Conservation (phyloP, 2,113 vertebrate genomes). For the Ceratotherium simum region DNA sequence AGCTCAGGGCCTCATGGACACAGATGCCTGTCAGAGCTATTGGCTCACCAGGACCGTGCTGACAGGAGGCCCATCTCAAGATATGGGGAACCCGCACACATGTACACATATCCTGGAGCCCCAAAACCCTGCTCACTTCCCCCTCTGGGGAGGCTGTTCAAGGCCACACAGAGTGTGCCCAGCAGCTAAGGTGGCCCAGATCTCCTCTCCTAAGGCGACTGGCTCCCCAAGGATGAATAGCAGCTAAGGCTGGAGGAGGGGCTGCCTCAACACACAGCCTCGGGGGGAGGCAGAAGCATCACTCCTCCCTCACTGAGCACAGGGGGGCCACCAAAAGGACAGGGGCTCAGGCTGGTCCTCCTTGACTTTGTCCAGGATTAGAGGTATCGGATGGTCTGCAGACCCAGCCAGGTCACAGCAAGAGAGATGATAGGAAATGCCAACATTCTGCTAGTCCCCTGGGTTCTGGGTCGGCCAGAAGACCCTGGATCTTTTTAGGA, state of each 20-base stretch:
- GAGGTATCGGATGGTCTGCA: not conserved
- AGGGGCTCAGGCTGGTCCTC: not conserved
- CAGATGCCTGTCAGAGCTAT: not conserved
- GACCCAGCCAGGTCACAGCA: not conserved
- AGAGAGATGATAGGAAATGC: not conserved
- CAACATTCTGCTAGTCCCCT: not conserved
- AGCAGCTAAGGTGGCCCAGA: too few relatives aligned
- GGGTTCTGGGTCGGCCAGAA: not conserved
- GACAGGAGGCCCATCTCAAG: not conserved
- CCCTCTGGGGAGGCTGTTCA: not conserved
- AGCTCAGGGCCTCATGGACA: rapidly evolving
- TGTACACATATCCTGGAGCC: not conserved
- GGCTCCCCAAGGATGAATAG: not conserved
- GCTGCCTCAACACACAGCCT: not conserved
- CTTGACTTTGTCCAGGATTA: not conserved
- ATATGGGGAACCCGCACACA: rapidly evolving
- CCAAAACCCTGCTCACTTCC: not conserved
- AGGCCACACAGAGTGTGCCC: not conserved
- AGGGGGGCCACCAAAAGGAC: rapidly evolving
- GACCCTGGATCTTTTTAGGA: not conserved
- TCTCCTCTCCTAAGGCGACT: not conserved
- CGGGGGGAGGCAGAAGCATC: rapidly evolving
- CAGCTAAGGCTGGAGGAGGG: not conserved
- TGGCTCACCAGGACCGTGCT: not conserved
- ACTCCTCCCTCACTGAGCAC: not conserved